Evolutionary conservation across 2,888 invertebrate species (phyloP), one percentile per base, ranked within the genome.

Genomic region (Idaea biselata): DNA sequence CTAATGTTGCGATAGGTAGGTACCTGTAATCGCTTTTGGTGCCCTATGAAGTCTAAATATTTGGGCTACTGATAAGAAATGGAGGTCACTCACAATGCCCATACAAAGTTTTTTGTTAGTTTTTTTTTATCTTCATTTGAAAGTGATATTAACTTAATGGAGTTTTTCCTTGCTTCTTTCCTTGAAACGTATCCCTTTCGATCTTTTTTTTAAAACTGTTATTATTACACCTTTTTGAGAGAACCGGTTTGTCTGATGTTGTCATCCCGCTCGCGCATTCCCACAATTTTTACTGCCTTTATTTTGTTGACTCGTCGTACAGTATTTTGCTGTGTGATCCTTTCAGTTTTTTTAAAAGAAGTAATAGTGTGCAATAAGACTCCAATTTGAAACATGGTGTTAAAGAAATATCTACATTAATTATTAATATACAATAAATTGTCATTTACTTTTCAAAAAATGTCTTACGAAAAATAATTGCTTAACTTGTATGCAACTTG

Each of bases 111-210:
- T 61, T 44, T 6, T 54, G 18, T 60, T 60, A 62, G 64, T 63
- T 66, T 66, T 25, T 66, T 25, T 66, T 44, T 44, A 44, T 14
- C 44, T 44, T 8, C 44, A 11, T 66, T 67, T 61, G 68, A 69
- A 68, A 69, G 69, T 59, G 68, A 66, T 62, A 62, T 59, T 63
- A 44, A 56, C 56, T 57, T 56, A 59, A 53, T 18, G 25, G 32
- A 25, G 60, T 60, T 63, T 63, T 66, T 58, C 60, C 18, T 44
- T 3, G 44, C 11, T 44, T 3, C 44, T 44, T 44, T 44, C 44
- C 44, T 44, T 44, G 44, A 14, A 44, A 14, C 44, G 44, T 63
- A 59, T 65, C 61, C 58, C 62, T 58, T 67, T 61, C 61, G 60
- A 56, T 17, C 18, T 60, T 62, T 60, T 63, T 58, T 60, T 17